Conservation (phyloP, 2,113 vertebrate species). For the Serilophus lunatus region DNA sequence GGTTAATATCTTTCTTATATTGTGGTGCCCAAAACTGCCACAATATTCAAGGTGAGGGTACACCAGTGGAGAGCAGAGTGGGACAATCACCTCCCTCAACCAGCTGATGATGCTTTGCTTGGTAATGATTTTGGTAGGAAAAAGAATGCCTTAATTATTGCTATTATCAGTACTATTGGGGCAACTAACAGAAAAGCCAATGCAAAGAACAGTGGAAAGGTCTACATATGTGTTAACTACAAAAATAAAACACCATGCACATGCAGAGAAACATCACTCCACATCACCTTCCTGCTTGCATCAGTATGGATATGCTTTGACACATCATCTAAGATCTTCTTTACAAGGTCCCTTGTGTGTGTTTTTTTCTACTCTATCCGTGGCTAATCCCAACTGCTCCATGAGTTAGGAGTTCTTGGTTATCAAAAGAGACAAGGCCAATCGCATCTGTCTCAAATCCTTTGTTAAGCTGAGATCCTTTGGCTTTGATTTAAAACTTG, state of each 20-base stretch:
- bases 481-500: slow-evolving; percentile 17
- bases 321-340: neutral
- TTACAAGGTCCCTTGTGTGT: neutral
- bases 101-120: too few relatives aligned
- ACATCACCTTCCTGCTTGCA: neutral
- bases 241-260: neutral
- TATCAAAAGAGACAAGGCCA: neutral
- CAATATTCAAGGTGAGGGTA: too few relatives aligned
- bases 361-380: neutral
- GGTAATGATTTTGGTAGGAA: neutral
- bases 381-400: neutral
- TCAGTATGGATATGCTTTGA: neutral
- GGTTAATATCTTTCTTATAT: too few relatives aligned
- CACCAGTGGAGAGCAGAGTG: too few relatives aligned
- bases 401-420: neutral
- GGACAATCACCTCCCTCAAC: too few relatives aligned
- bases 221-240: neutral
- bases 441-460: neutral
- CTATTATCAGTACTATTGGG: neutral
- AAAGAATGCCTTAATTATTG: neutral
- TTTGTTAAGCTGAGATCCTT: neutral
- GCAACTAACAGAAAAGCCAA: neutral
- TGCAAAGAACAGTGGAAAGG: neutral
- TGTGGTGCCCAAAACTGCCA: too few relatives aligned
- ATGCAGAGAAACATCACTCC: neutral